phyloP scores from a whole-genome alignment of 2,888 invertebrate genomes.

The Apomyelois bistriatella region DNA sequence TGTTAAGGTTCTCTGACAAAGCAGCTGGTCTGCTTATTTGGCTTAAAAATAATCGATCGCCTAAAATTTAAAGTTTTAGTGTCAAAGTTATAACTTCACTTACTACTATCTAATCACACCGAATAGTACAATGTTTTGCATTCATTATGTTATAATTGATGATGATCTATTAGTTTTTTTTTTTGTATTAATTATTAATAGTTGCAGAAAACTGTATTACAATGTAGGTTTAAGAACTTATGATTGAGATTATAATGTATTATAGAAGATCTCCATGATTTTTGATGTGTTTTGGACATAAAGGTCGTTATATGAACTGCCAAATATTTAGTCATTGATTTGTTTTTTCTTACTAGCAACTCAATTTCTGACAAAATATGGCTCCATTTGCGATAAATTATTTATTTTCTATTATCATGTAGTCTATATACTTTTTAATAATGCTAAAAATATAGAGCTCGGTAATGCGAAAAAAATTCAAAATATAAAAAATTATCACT shows the following conservation, averaged over 20 bases:
- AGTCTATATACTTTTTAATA: no score
- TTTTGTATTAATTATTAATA: slow-evolving; percentile 7
- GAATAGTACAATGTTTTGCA: slow-evolving; percentile 21
- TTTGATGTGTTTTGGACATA: no score
- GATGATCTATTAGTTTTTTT: slow-evolving; percentile 7
- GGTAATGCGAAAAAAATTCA: no score
- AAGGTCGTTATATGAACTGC: no score
- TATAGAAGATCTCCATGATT: no score
- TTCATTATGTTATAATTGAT: slow-evolving; percentile 11
- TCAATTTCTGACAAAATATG: no score
- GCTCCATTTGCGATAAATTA: no score
- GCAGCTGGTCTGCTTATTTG: slow-evolving; percentile 20
- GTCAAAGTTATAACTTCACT: not conserved
- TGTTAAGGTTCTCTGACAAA: slow-evolving; percentile 15
- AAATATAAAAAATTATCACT: no score
- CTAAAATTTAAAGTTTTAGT: not conserved
- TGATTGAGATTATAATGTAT: not conserved
- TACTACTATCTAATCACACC: slow-evolving; percentile 11
- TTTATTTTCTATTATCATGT: no score
- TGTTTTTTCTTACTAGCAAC: no score
- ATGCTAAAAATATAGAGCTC: no score
- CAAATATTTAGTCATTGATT: no score
- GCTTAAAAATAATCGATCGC: slow-evolving; percentile 16
- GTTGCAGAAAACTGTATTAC: slow-evolving; percentile 10
- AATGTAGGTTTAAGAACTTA: not conserved